phyloP scores from a whole-genome alignment of 2,888 invertebrate species.

The Temnothorax rugatulus region DNA sequence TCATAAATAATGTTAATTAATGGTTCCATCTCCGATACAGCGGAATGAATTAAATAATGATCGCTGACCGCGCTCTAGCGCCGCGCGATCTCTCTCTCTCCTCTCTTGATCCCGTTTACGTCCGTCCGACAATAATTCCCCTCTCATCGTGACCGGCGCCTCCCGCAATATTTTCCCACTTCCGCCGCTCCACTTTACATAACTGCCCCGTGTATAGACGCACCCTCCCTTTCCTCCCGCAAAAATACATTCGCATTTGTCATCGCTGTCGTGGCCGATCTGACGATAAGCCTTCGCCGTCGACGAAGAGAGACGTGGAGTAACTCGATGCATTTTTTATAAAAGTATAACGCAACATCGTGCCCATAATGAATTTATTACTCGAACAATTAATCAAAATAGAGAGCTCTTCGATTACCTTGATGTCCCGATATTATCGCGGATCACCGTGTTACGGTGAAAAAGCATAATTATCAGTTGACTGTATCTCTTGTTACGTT shows the following conservation, averaged over 20 bases:
- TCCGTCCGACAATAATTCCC: slow-evolving; percentile 36
- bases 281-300: slow-evolving; percentile 37
- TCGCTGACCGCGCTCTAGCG: slow-evolving; percentile 35
- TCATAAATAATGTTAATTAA: slow-evolving; percentile 58
- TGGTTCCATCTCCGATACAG: slow-evolving; percentile 44
- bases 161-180: slow-evolving; percentile 48
- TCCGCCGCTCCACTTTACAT: slow-evolving; percentile 49
- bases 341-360: neutral
- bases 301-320: slow-evolving; percentile 27
- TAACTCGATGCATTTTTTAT: slow-evolving; percentile 44
- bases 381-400: slow-evolving; percentile 18
- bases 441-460: neutral
- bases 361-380: slow-evolving; percentile 5
- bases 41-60: slow-evolving; percentile 49
- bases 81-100: slow-evolving; percentile 29
- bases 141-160: slow-evolving; percentile 29
- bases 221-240: neutral
- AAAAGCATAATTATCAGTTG: neutral
- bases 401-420: neutral
- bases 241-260: slow-evolving; percentile 53
- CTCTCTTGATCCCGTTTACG: slow-evolving; percentile 27
- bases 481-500: neutral
- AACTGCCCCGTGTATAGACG: slow-evolving; percentile 20
- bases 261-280: slow-evolving; percentile 44
- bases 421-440: neutral